These are phyloP conservation scores for Thymelicus acteon DNA, from an alignment of 2,888 invertebrate species.

Conservation along the genomic window DNA sequence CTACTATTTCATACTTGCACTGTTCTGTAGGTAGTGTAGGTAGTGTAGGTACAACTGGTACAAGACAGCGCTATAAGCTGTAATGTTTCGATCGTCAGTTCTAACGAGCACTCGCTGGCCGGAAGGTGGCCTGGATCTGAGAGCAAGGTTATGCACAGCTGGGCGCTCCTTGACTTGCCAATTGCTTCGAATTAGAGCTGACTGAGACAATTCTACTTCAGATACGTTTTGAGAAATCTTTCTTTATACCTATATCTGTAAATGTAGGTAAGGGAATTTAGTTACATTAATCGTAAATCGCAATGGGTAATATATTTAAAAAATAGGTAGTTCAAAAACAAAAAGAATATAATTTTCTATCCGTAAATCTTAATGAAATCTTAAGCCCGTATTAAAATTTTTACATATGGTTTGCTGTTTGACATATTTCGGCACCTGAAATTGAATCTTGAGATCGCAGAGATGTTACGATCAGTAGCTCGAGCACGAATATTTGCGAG, in stretches of 20 bases:
- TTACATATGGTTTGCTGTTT: too few species aligned
- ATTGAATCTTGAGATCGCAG: too few species aligned
- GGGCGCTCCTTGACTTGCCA: slow-evolving; percentile 32
- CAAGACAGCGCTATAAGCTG: slow-evolving; percentile 6
- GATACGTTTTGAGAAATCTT: slow-evolving; percentile 1
- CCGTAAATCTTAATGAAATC: too few species aligned
- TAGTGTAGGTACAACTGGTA: neutral
- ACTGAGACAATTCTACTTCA: slow-evolving; percentile 27
- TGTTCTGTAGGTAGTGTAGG: neutral
- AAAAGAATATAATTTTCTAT: too few species aligned
- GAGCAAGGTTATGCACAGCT: slow-evolving; percentile 35
- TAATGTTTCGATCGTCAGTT: slow-evolving; percentile 31
- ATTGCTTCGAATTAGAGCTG: slow-evolving; percentile 30
- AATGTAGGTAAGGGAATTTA: neutral
- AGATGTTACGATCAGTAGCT: too few species aligned
- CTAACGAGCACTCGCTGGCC: slow-evolving; percentile 26
- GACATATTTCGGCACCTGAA: too few species aligned
- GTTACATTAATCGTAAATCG: too few species aligned
- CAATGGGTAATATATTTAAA: too few species aligned
- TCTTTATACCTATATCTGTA: neutral
- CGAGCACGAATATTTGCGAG: too few species aligned
- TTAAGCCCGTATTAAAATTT: too few species aligned
- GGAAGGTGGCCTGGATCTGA: slow-evolving; percentile 35
- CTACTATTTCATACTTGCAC: neutral
- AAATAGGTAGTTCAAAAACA: too few species aligned